Conservation (phyloP, 2,113 vertebrate genomes). For the Eudyptes chrysolophus region DNA sequence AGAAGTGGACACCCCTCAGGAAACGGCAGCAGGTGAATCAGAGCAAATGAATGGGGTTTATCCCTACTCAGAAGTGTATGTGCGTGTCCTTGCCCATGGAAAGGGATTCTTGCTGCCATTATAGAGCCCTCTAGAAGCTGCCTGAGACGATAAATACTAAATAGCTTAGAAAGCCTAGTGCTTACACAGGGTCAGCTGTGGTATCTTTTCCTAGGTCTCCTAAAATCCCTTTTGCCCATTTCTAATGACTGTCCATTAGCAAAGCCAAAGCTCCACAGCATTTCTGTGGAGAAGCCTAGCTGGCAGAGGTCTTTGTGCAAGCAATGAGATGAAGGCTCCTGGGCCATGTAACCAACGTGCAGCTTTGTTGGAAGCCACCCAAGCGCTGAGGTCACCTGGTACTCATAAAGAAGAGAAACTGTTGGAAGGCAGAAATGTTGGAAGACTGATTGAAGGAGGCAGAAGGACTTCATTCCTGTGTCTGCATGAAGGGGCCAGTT, state of each 20-base stretch:
- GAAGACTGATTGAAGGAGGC: neutral
- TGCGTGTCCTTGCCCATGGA: accelerated
- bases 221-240: neutral
- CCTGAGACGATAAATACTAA: neutral
- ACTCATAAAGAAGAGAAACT: neutral
- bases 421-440: neutral
- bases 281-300: neutral
- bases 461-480: neutral
- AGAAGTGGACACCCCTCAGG: neutral
- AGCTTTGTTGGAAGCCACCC: neutral
- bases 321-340: neutral
- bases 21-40: neutral
- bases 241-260: neutral
- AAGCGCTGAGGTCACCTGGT: neutral
- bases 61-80: neutral
- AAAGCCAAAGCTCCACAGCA: neutral
- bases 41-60: neutral
- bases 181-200: neutral
- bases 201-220: neutral
- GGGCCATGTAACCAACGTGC: neutral
- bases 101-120: neutral
- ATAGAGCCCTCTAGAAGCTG: neutral
- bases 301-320: neutral
- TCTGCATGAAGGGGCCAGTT: neutral
- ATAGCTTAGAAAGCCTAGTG: neutral